These are phyloP conservation scores for Scrobipalpa atriplicella DNA, from an alignment of 2,888 invertebrate species.

Conservation along the genomic window DNA sequence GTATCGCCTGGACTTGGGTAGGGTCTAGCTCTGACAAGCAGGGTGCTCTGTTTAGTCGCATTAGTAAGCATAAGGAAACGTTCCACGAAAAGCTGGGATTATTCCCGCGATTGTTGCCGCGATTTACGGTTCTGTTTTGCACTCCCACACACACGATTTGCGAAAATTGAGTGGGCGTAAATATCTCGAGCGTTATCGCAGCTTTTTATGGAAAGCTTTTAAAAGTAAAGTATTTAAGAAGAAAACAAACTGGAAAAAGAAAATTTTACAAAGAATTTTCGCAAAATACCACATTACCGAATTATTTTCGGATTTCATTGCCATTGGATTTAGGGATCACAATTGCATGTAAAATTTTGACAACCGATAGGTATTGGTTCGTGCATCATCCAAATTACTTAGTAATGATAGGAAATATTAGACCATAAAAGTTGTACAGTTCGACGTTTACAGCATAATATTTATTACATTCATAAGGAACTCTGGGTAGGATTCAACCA, in stretches of 20 bases:
- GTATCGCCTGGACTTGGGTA: conserved; percentile 72
- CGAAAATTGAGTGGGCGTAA: conserved; percentile 3
- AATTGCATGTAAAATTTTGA: background rate
- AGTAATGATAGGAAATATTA: too few species aligned
- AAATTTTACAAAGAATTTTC: background rate
- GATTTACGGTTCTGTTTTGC: background rate
- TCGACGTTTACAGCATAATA: too few species aligned
- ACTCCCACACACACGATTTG: conserved; percentile 7
- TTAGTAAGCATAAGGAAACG: conserved; percentile 55
- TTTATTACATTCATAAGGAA: too few species aligned
- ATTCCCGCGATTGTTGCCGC: background rate
- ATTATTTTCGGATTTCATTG: conserved; percentile 2
- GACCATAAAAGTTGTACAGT: too few species aligned
- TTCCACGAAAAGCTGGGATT: background rate
- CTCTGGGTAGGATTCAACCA: too few species aligned
- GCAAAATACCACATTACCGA: background rate
- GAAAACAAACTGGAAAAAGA: background rate
- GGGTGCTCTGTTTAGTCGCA: conserved; percentile 47
- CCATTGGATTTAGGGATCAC: background rate
- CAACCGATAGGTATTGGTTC: too few species aligned
- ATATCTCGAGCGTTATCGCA: conserved; percentile 8
- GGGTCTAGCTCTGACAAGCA: conserved; percentile 71
- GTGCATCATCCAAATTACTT: too few species aligned
- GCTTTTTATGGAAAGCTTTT: conserved; percentile 15
- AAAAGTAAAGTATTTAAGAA: background rate